A percentile compares a stretch with the other conserved stretches of the same genome.
phyloP scores from a whole-genome alignment of 1,140 invertebrate species.

The Drosophila athabasca region DNA sequence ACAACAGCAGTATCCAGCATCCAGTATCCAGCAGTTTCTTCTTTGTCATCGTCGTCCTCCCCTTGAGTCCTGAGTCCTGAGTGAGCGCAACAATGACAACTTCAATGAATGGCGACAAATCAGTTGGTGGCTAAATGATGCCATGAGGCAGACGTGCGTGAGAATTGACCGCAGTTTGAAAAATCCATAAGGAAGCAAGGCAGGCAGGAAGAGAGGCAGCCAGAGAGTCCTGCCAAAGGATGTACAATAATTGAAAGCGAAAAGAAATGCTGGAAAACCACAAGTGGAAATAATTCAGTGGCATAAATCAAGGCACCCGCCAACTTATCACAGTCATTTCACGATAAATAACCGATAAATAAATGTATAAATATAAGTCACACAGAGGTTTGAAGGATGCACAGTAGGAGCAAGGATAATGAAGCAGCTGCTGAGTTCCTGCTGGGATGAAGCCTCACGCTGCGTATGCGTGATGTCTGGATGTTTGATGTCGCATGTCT shows the following conservation, averaged over 20 bases:
- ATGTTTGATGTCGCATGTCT: constrained; percentile 38
- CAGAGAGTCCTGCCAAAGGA: constrained; percentile 14
- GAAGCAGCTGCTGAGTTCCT: constrained; percentile 8
- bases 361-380: constrained; percentile 48
- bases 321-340: constrained; percentile 64
- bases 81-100: constrained; percentile 45
- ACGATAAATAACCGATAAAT: constrained; percentile 65
- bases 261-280: constrained; percentile 12
- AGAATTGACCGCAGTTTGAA: constrained; percentile 58
- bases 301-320: constrained; percentile 43
- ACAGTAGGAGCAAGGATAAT: constrained; percentile 16
- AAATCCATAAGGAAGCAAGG: constrained; percentile 40
- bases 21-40: constrained; percentile 7
- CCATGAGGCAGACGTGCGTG: constrained; percentile 53
- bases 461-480: constrained; percentile 44
- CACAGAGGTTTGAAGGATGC: too few species aligned
- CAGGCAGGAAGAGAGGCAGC: constrained; percentile 18
- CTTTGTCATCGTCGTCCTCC: constrained; percentile 37
- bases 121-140: constrained; percentile 43
- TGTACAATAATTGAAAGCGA: constrained; percentile 54
- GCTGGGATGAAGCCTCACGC: not conserved
- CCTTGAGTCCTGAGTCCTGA: not conserved
- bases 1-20: too few species aligned
- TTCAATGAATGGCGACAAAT: constrained; percentile 61
- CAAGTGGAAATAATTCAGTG: constrained; percentile 46